Evolutionary conservation across 2,797 vertebrate species (phyloP), one percentile per base, ranked within the genome.

Genomic region (Podargus strigoides): DNA sequence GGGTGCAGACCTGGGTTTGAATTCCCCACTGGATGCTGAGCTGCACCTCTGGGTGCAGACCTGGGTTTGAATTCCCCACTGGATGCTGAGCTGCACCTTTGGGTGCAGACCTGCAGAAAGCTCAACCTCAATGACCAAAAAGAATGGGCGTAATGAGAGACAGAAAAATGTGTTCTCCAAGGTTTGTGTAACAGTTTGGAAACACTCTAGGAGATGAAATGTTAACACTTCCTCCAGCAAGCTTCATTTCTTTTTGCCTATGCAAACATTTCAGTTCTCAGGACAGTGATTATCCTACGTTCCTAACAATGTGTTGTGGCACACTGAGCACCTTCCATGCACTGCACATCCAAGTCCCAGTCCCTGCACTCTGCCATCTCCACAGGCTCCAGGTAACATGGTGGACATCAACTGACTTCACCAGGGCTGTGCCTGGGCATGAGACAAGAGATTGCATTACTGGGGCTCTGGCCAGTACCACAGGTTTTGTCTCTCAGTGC

Each of bases 91-190:
- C n/a, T n/a, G n/a, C n/a, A n/a, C n/a, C n/a, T n/a, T n/a, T n/a
- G n/a, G n/a, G n/a, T n/a, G n/a, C n/a, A 80, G 32, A 49, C 26
- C 41, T 87, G 28, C 34, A 77, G 79, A 87, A 91, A 55, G 26
- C 24, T 86, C 36, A 78, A 69, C 27, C 6, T 36, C 44, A 42
- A 23, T 36, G n/a, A 46, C 4, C 59, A 69, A 67, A 58, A 64
- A 55, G 24, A 55, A 22, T 2, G 1, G 10, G 66, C 6, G 14
- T 32, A 36, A 46, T 22, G 22, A 70, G 32, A 79, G 37, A 62
- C 46, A 76, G 39, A 53, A 76, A 90, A 92, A 44, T 20, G 18
- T 30, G 52, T 39, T 90, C n/a, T 70, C 30, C 16, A 17, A 70
- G 72, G 34, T 10, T 41, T 73, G 26, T 18, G 1, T 30, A 73